phyloP scores from a whole-genome alignment of 2,113 vertebrate genomes.

The Mastomys coucha region DNA sequence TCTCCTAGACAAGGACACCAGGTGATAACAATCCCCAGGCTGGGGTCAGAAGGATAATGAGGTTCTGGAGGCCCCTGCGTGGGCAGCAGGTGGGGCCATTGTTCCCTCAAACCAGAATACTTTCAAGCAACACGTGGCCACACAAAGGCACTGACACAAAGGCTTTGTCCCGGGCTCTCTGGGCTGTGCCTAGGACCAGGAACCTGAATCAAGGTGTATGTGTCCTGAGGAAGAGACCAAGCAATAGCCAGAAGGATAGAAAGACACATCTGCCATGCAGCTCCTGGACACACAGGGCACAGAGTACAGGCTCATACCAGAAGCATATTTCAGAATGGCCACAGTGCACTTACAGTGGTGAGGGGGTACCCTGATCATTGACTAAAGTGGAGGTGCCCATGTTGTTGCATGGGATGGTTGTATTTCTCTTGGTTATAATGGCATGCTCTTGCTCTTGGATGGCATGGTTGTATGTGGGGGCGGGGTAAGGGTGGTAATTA shows the following conservation, averaged over 20 bases:
- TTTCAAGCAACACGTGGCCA: background rate
- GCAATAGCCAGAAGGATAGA: too few relatives aligned
- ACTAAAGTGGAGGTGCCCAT: too few relatives aligned
- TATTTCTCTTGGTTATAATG: background rate
- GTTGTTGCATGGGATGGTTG: too few relatives aligned
- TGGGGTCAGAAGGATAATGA: background rate
- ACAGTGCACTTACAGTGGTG: too few relatives aligned
- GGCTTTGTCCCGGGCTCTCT: background rate
- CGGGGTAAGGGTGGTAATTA: too few relatives aligned
- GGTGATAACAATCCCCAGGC: background rate
- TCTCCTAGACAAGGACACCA: background rate
- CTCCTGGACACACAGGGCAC: background rate
- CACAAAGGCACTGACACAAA: background rate
- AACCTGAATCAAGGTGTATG: background rate
- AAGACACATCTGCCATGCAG: background rate
- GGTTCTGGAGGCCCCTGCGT: background rate
- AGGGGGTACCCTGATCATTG: fast-evolving
- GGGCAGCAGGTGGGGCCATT: background rate
- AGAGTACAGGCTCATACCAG: background rate
- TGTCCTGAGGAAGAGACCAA: too few relatives aligned
- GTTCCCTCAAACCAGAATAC: background rate
- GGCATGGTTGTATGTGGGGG: background rate
- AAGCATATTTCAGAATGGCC: background rate
- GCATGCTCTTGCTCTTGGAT: background rate
- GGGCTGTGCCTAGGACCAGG: background rate